phyloP scores from a whole-genome alignment of 2,113 vertebrate genomes.

The Gila orcuttii region DNA sequence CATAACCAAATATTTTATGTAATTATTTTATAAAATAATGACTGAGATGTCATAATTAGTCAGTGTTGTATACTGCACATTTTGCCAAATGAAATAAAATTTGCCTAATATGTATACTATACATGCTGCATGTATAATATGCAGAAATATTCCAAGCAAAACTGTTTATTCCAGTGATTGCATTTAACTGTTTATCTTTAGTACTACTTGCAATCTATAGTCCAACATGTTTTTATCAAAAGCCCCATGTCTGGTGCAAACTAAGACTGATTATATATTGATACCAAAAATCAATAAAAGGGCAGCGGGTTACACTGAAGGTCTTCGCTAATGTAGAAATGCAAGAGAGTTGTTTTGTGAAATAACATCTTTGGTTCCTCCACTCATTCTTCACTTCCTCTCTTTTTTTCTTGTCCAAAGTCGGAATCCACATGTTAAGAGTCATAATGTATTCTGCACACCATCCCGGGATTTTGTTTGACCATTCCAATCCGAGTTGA shows the following conservation, averaged over 20 bases:
- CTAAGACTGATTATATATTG: neutral
- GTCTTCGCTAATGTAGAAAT: neutral
- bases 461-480: neutral
- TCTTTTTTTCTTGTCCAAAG: neutral
- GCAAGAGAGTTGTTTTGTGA: neutral
- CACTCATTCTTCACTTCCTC: neutral
- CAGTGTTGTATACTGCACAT: no score
- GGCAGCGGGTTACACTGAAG: neutral
- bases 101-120: no score
- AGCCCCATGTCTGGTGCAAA: neutral
- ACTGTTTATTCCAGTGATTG: neutral
- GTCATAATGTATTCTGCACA: neutral
- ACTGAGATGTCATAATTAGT: neutral
- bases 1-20: neutral
- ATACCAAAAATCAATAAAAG: neutral
- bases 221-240: neutral
- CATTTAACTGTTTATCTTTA: neutral
- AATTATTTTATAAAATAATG: neutral
- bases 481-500: neutral
- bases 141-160: neutral
- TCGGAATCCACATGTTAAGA: neutral
- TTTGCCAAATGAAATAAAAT: no score
- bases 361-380: neutral
- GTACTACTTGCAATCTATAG: neutral
- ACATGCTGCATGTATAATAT: no score